Evolutionary conservation across 2,113 vertebrate species (phyloP), one percentile per base, ranked within the genome.

Genomic region (Pseudonaja textilis): DNA sequence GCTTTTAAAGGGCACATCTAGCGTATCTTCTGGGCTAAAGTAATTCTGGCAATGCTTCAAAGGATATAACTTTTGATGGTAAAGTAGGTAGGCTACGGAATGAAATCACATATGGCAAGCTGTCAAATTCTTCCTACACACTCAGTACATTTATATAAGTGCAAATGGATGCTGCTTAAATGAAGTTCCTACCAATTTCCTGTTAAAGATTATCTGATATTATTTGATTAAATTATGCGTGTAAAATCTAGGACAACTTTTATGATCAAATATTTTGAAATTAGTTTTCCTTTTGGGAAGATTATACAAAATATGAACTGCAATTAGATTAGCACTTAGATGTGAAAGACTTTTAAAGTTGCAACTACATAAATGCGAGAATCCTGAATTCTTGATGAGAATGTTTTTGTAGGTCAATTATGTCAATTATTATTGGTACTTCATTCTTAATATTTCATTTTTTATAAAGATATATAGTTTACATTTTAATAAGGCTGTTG

Each of bases 71-170:
- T 98, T 98, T 98, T 98, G 98, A 98, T 98, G 97, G 97, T 98
- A 96, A 98, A 98, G 98, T 98, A 98, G 98, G 98, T 98, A 97
- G 98, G 98, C 98, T 98, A 98, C 98, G 98, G 98, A 98, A 98
- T 97, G 98, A 98, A 98, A 99, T 98, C 98, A 98, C 98, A 98
- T 98, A 98, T 98, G 98, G 98, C 98, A 98, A 97, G 97, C 98
- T 98, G 98, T 99, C 98, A 98, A 98, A 98, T 98, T 97, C 97
- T 97, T 95, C 97, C 98, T 96, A 97, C 98, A 98, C 98, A 98
- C 98, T 98, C 97, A 98, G 98, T 98, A 98, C 98, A 98, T 98
- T 99, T 98, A 99, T 99, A 98, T 99, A 99, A 98, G 98, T 98
- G 98, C 98, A 99, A 99, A 99, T 98, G 97, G 98, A 98, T 98